A percentile compares a stretch with the other conserved stretches of the same genome.
Conservation (phyloP, 2,888 invertebrate species). For the Hypomecis punctinalis region DNA sequence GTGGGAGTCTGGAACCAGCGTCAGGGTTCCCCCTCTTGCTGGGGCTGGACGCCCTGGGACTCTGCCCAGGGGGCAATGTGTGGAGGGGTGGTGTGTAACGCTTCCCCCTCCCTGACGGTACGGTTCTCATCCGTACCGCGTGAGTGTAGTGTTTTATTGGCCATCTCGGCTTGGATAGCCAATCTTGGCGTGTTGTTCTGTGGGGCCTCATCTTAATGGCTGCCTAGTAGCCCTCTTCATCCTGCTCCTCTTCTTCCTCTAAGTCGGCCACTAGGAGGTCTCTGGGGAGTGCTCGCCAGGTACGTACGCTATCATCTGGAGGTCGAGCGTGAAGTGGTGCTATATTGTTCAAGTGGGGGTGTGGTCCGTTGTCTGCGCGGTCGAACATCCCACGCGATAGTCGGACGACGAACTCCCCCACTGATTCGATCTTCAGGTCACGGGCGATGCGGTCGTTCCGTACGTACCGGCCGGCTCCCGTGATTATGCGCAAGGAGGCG, state of each 20-base stretch:
- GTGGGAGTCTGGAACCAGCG: no score
- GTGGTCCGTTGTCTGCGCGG: conserved; percentile 9
- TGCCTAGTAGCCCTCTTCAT: no score
- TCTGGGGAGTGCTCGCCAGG: background rate
- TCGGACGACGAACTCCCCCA: conserved; percentile 14
- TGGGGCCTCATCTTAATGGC: background rate
- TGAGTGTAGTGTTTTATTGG: no score
- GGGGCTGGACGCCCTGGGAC: no score
- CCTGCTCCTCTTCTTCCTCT: no score
- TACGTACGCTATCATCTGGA: background rate
- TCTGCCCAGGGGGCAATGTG: no score
- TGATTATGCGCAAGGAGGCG: conserved; percentile 3
- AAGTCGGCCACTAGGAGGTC: background rate
- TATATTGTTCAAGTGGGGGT: background rate
- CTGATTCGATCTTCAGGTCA: conserved; percentile 16
- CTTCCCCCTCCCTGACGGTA: no score
- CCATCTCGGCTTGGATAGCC: no score
- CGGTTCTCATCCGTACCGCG: no score
- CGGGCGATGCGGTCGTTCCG: conserved; percentile 18
- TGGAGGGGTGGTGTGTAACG: no score
- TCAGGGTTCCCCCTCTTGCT: no score
- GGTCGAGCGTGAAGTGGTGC: background rate
- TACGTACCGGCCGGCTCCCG: conserved; percentile 14
- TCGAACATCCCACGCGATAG: background rate
- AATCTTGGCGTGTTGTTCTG: no score